phyloP scores from a whole-genome alignment of 2,113 vertebrate species.

The Atherinomorus stipes region DNA sequence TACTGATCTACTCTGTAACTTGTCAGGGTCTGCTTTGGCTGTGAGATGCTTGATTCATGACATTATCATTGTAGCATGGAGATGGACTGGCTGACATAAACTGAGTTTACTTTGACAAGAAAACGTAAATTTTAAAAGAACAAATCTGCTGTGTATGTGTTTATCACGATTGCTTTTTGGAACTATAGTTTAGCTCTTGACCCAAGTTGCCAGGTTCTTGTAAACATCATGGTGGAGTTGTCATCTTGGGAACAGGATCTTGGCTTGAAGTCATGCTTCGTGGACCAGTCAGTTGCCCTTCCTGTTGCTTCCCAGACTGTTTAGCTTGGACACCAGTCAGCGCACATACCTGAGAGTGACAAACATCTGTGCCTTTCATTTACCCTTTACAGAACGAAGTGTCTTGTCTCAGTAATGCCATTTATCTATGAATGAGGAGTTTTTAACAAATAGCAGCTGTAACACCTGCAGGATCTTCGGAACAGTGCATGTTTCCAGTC shows the following conservation, averaged over 20 bases:
- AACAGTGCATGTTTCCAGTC: slow-evolving; percentile 3
- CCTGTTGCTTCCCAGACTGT: slow-evolving; percentile 36
- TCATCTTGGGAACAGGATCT: slow-evolving; percentile 41
- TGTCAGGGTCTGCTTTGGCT: slow-evolving; percentile 9
- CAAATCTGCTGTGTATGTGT: not conserved
- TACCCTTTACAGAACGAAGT: not conserved
- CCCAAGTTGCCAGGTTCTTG: not conserved
- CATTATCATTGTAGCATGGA: slow-evolving; percentile 29
- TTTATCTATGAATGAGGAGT: not conserved
- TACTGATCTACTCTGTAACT: slow-evolving; percentile 28
- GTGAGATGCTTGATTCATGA: slow-evolving; percentile 40
- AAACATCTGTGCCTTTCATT: slow-evolving; percentile 21
- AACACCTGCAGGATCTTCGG: not conserved
- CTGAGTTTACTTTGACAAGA: not conserved
- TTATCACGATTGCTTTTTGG: not conserved
- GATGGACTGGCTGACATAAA: slow-evolving; percentile 17
- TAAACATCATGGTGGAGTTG: slow-evolving; percentile 33
- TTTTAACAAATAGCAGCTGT: no score
- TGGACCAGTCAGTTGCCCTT: slow-evolving; percentile 39
- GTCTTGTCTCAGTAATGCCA: not conserved
- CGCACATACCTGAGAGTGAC: slow-evolving; percentile 22
- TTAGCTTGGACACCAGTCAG: slow-evolving; percentile 26
- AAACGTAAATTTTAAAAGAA: not conserved
- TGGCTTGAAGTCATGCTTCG: slow-evolving; percentile 49
- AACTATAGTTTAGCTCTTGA: not conserved